Conservation (phyloP, 1,140 invertebrate species). For the Macrosteles quadrilineatus region DNA sequence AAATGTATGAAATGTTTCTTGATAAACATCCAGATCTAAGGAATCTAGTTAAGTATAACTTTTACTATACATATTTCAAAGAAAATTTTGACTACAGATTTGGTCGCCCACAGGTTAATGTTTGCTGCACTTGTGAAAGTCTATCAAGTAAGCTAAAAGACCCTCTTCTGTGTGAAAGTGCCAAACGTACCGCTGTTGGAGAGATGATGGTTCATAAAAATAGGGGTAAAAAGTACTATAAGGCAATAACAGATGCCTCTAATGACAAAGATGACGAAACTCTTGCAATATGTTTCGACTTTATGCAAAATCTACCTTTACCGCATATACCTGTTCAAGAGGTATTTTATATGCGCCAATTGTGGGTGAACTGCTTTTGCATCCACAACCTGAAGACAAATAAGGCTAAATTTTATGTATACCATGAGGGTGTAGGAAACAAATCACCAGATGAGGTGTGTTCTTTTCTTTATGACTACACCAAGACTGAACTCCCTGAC, state of each 20-base stretch:
- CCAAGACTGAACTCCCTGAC: constrained; percentile 29
- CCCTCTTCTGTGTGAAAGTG: constrained; percentile 35
- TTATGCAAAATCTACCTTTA: constrained; percentile 42
- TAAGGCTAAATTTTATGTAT: constrained; percentile 39
- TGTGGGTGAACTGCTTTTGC: constrained; percentile 38
- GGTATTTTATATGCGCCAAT: constrained; percentile 41
- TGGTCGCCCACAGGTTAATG: constrained; percentile 39
- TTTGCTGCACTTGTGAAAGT: constrained; percentile 32
- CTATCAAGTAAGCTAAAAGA: constrained; percentile 33
- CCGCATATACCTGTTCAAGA: constrained; percentile 40
- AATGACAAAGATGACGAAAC: constrained; percentile 31
- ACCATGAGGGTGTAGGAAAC: constrained; percentile 40
- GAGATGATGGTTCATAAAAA: constrained; percentile 43
- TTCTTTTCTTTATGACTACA: constrained; percentile 13
- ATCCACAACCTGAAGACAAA: constrained; percentile 40
- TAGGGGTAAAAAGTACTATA: constrained; percentile 42
- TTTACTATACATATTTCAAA: constrained; percentile 36
- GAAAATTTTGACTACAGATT: constrained; percentile 40
- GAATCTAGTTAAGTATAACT: constrained; percentile 40
- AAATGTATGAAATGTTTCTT: constrained; percentile 30
- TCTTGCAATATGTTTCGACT: constrained; percentile 36
- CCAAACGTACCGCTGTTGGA: constrained; percentile 42
- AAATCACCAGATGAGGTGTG: constrained; percentile 40
- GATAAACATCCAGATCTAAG: constrained; percentile 39
- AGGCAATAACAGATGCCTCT: background rate